These are phyloP conservation scores for Drosophila melanosoma DNA, from an alignment of 2,888 invertebrate species.

Conservation along the genomic window DNA sequence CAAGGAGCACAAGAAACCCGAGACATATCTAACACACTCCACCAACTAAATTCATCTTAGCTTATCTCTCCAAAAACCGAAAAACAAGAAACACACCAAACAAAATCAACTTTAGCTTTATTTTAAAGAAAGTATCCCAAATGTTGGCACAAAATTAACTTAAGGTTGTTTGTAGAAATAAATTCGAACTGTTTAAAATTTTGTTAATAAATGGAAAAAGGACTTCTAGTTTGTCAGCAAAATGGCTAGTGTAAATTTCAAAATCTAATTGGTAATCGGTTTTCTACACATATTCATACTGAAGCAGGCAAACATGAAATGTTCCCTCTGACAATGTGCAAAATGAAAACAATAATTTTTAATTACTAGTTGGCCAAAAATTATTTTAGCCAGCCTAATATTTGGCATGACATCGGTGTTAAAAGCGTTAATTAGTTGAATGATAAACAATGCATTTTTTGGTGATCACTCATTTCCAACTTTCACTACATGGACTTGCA, in stretches of 20 bases:
- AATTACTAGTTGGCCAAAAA: too few relatives aligned
- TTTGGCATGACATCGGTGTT: not conserved
- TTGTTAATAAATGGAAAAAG: not conserved
- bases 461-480: not conserved
- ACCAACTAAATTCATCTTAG: not conserved
- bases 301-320: not conserved
- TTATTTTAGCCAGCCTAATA: too few relatives aligned
- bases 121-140: not conserved
- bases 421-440: not conserved
- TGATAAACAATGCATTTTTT: not conserved
- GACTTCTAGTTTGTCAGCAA: not conserved
- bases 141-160: not conserved
- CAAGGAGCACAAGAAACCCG: not conserved
- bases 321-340: not conserved
- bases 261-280: not conserved
- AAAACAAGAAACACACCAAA: not conserved
- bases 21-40: not conserved
- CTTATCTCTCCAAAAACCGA: not conserved
- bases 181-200: not conserved
- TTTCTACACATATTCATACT: not conserved
- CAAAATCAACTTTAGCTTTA: not conserved
- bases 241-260: not conserved
- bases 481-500: not conserved
- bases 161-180: not conserved
- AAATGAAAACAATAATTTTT: not conserved